Base-by-base conservation (phyloP, 2,797 vertebrate species). In the Trachops cirrhosus region DNA sequence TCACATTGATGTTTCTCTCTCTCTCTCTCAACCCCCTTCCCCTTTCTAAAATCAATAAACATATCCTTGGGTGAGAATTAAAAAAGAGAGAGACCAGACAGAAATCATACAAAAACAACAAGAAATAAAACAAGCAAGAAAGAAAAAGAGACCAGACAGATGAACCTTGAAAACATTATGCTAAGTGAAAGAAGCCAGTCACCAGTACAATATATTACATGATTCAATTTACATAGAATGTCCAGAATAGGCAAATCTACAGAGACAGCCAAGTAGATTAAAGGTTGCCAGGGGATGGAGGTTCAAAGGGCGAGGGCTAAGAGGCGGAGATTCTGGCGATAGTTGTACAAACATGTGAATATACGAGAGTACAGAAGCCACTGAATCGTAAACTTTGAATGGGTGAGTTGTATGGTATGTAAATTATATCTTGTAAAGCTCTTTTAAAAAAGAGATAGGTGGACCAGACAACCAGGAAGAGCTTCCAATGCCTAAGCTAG, bases 341-440 rank as follows among this genome's bases (percentile, higher is more conserved):
- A 19, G 70, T 29, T 83, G 34, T 26, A 83, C 44, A 93, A 89
- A 50, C 52, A 92, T 26, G 34, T 57, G 59, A 68, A 6, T 54
- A 64, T 32, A 64, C 6, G 15, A n/a, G 62, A 64, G 62, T 8
- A 94, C n/a, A 77, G 80, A 89, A 91, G 64, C 21, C 39, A 93
- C 2, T 84, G 41, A 79, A 82, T 41, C 75, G 12, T 26, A 79
- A 11, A 80, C 41, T 75, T 88, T 52, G 62, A 79, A 75, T 62
- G 46, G 41, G 37, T 80, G 73, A 41, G 21, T 22, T 90, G 10
- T 74, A 91, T 32, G 37, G 71, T 75, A 74, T 22, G 9, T 78
- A n/a, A 93, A 87, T 83, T 90, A 64, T 50, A 83, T 46, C 82
- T 78, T 50, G 71, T 37, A 78, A 93, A 91, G 39, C 16, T 82